Base-by-base conservation (phyloP, 2,113 vertebrate genomes). In the Grantiella picta region DNA sequence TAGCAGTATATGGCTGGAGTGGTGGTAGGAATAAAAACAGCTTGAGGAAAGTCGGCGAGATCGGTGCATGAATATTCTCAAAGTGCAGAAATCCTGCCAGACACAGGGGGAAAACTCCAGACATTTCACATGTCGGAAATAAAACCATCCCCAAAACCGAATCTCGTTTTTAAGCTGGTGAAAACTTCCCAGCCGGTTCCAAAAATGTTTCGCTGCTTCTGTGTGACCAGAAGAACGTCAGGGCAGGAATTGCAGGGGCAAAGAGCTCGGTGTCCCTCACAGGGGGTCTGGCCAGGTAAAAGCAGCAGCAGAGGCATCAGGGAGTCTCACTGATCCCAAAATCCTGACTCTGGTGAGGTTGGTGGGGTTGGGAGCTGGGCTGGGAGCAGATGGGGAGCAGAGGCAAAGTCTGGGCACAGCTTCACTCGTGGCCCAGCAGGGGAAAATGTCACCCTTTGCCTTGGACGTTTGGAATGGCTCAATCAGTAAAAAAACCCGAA, bases 401-500 rank as follows among this genome's bases (percentile, higher is more conserved):
- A 1, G 45, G 54, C 22, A 3, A 0, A 1, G 5, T 6, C 75
- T 12, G 87, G 22, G n/a, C 15, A 13, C 15, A 8, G 90, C 45
- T 33, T 15, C 11, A 2, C 18, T 1, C 0, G 1, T 2, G 76
- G 31, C 12, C 35, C 75, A 17, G 5, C 13, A n/a, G 27, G 18
- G 61, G 35, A 29, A 11, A 33, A 33, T 16, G 22, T 6, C 50
- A 10, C 36, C 35, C 12, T 31, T 54, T 13, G 14, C 29, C 80
- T 33, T 2, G 6, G 9, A 12, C 0, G 0, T 3, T 8, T 38
- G 1, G 27, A 22, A 19, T 16, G 36, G 36, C 24, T 54, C 49
- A 6, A 17, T n/a, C 9, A 1, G 13, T 3, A 17, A n/a, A 28
- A 5, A 59, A 2, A 0, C 12, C 47, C 29, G 0, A 5, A 17